phyloP scores from a whole-genome alignment of 1,140 invertebrate genomes.

The Atta cephalotes region DNA sequence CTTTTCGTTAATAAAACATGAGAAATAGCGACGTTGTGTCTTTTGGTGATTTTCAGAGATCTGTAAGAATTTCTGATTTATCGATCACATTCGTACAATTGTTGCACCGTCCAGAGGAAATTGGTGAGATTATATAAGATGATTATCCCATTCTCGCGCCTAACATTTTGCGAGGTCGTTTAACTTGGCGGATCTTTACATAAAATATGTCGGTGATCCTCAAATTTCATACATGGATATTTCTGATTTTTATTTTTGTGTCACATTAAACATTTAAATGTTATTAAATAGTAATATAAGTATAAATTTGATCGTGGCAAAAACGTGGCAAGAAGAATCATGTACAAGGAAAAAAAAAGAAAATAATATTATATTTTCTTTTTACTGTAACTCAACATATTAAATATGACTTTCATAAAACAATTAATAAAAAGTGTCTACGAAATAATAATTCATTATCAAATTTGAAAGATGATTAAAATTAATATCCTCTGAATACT shows the following conservation, averaged over 20 bases:
- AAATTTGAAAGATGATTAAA: background rate
- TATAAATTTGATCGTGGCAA: background rate
- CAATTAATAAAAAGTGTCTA: background rate
- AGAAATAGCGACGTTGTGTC: background rate
- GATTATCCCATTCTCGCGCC: background rate
- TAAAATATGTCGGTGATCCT: constrained; percentile 39
- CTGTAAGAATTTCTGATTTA: background rate
- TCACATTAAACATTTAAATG: background rate
- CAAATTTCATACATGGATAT: background rate
- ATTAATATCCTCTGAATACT: too few species aligned
- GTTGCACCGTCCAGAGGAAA: background rate
- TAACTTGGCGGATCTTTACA: constrained; percentile 46
- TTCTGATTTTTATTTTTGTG: constrained; percentile 9
- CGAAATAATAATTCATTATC: background rate
- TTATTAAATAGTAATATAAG: background rate
- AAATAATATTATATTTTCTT: background rate
- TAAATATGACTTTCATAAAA: background rate
- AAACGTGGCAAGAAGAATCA: background rate
- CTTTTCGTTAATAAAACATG: background rate
- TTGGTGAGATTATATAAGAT: constrained; percentile 50
- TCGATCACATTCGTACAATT: constrained; percentile 8
- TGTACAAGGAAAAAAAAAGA: background rate
- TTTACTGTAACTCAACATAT: background rate
- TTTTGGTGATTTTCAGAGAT: background rate
- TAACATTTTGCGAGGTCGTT: constrained; percentile 50